Evolutionary conservation across 2,797 vertebrate species (phyloP), one percentile per base, ranked within the genome.

Genomic region (Lates japonicus): DNA sequence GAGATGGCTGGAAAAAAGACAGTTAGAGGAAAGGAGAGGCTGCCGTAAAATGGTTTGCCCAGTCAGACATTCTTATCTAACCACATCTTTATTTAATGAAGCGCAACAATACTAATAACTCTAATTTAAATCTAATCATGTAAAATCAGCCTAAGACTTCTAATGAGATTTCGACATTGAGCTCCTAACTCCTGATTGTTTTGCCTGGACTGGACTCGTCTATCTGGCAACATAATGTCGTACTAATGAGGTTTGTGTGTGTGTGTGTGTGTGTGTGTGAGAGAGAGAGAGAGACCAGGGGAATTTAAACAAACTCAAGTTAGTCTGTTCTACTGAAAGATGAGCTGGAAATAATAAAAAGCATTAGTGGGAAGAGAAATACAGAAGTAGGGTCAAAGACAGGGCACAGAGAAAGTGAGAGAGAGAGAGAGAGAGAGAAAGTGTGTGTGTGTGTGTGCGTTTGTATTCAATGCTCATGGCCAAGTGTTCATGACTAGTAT

Each of bases 1-100:
- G 80, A 72, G 79, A 69, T 59, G 49, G 68, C 70, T 70, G 70
- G 62, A n/a, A n/a, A 81, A 57, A 81, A 81, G 59, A 83, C 42
- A 77, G 71, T 64, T 79, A n/a, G 25, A 77, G 64, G 17, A 35
- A 66, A 63, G n/a, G 55, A 64, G 44, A 70, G 46, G 62, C 65
- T 46, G 57, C 31, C 31, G 48, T 11, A 60, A 67, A 72, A 67
- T 60, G 49, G 57, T 67, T 84, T n/a, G n/a, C 41, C 55, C 22
- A 55, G 19, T 10, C 19, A 70, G 39, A 37, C 48, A 25, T 76
- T 71, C 16, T 82, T 71, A 80, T 75, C 61, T 58, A 69, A 67
- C 35, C 61, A 61, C 22, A n/a, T 22, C 65, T 46, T 59, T 22
- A 60, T 46, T 62, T 60, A 62, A 74, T 17, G 4, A n/a, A n/a